Percentiles rank a stretch among this genome's conserved stretches.
Conservation (phyloP, 2,888 invertebrate genomes). For the Pheosia gnoma region DNA sequence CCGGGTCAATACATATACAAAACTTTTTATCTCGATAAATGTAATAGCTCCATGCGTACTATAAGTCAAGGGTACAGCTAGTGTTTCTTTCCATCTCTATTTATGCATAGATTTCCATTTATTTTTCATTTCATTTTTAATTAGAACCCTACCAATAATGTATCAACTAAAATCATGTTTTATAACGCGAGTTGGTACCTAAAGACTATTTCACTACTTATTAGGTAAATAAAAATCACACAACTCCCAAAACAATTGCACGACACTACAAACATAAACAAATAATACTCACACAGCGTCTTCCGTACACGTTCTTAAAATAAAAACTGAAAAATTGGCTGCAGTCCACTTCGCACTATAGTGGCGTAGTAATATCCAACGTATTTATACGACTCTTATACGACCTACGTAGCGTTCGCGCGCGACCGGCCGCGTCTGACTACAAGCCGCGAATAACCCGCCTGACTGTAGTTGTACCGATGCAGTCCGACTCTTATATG, state of each 20-base stretch:
- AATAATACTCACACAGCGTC: slow-evolving; percentile 2
- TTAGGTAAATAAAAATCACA: too few relatives aligned
- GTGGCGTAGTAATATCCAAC: not conserved
- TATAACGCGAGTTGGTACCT: too few relatives aligned
- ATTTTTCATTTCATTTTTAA: too few relatives aligned
- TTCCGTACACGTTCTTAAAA: slow-evolving; percentile 11
- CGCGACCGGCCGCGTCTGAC: not conserved
- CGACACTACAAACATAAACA: not conserved
- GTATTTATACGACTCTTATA: not conserved
- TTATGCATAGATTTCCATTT: too few relatives aligned
- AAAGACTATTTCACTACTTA: too few relatives aligned
- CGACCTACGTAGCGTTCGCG: not conserved
- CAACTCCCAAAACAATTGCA: not conserved
- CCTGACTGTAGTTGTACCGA: not conserved
- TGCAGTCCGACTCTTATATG: not conserved
- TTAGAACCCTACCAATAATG: too few relatives aligned
- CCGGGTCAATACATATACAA: too few relatives aligned
- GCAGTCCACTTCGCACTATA: slow-evolving; percentile 2
- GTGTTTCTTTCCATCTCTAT: too few relatives aligned
- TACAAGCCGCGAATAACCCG: not conserved
- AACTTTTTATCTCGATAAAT: too few relatives aligned
- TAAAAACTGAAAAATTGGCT: slow-evolving; percentile 10
- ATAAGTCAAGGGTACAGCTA: too few relatives aligned
- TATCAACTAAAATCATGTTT: too few relatives aligned
- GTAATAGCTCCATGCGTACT: too few relatives aligned